These are phyloP conservation scores for Greenwoodochromis staneri DNA, from an alignment of 2,113 vertebrate genomes.

Conservation along the genomic window DNA sequence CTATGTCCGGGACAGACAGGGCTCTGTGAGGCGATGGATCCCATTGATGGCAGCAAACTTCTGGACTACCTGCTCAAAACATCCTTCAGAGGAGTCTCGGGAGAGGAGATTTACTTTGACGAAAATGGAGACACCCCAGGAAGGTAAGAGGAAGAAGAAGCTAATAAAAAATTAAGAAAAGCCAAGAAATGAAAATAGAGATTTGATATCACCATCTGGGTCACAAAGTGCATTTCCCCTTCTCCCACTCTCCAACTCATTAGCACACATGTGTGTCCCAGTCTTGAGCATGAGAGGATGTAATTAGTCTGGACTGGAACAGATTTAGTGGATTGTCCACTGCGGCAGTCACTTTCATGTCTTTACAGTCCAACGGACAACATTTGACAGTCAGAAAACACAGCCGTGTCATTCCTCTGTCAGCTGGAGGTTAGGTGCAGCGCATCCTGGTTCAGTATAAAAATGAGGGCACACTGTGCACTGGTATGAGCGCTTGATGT, in stretches of 20 bases:
- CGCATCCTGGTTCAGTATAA: background rate
- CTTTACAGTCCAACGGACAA: constrained; percentile 22
- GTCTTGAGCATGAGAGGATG: constrained; percentile 11
- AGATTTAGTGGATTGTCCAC: constrained; percentile 50
- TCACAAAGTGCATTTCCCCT: background rate
- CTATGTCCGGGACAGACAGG: constrained; percentile 83
- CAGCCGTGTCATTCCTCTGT: constrained; percentile 33
- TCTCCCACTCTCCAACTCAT: background rate
- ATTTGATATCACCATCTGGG: background rate
- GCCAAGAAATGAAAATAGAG: background rate
- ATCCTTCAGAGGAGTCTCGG: constrained; percentile 89
- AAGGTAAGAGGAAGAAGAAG: constrained; percentile 73
- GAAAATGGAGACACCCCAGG: constrained; percentile 96
- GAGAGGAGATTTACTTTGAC: constrained; percentile 96
- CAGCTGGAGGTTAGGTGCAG: constrained; percentile 31
- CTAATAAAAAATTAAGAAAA: background rate
- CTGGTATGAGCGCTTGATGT: background rate
- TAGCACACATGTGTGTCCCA: background rate
- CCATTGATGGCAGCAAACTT: constrained; percentile 93
- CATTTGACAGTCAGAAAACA: constrained; percentile 48
- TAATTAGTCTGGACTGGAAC: constrained; percentile 68
- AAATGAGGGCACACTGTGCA: background rate
- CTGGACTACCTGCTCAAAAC: constrained; percentile 93
- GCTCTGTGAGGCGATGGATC: constrained; percentile 93
- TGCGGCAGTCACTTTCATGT: constrained; percentile 44